Base-by-base conservation (phyloP, 2,113 vertebrate species). In the Mus spicilegus region DNA sequence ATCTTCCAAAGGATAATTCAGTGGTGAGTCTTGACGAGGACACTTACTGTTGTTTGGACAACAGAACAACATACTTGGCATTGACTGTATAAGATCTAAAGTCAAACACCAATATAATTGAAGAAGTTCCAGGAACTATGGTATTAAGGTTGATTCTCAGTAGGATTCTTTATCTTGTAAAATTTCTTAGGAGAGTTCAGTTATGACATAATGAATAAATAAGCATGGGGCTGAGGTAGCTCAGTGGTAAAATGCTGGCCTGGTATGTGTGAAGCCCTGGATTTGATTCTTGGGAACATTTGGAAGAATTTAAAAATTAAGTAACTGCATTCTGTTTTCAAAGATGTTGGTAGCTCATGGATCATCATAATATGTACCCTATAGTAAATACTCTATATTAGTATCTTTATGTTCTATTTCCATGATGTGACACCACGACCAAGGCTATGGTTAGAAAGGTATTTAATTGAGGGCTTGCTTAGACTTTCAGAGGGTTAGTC, bases 141-240 rank as follows among this genome's bases (percentile, higher is more conserved):
- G 22, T 80, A 84, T 89, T 7, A 58, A 65, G 91, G 87, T 22
- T 19, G 46, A 87, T 85, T 96, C 46, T 86, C 28, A 69, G 84
- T 61, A 93, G 46, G 3, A 89, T 67, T 78, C 3, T 84, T 78
- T 67, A 77, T 78, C 30, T 73, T 91, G 11, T 91, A 91, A 90
- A 80, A 67, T 91, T 78, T 95, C 6, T 63, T 88, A 70, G 54
- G 63, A 73, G 1, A 78, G 77, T 73, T 81, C 24, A 85, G 30
- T 78, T 69, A 72, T 65, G 30, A 42, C 39, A 91, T 11, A 96
- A 67, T 87, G 65, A 70, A 63, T 67, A 72, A 84, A 36, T 46
- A 75, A 72, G 87, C 46, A 2, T 73, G 69, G 69, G 51, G 22
- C 51, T 88, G 87, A 28, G 42, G 11, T 12, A 69, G 30, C 84